Evolutionary conservation across 2,888 invertebrate species (phyloP).

Genomic region (Griposia aprilina): DNA sequence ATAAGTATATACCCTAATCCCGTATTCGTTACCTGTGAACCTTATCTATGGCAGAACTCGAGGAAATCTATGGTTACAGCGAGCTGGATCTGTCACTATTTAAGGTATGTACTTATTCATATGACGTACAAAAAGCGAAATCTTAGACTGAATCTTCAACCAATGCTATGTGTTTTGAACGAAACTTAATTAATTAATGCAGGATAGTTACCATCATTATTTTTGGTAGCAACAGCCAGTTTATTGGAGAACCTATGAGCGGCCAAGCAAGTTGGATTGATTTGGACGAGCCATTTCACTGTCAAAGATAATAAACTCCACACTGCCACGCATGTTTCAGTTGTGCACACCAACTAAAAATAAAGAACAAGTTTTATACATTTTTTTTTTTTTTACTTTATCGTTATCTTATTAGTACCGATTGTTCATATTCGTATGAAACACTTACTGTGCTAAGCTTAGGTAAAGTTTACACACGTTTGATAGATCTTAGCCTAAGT

Average conservation of each 20-base stretch:
- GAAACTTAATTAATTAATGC: background rate
- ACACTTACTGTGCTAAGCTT: background rate
- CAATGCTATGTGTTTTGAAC: no score
- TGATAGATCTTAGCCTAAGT: background rate
- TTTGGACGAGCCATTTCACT: slow-evolving; percentile 92
- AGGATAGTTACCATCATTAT: slow-evolving; percentile 91
- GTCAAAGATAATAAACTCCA: slow-evolving; percentile 94
- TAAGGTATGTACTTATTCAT: no score
- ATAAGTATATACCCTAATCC: no score
- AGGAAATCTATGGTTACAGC: no score
- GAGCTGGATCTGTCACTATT: no score
- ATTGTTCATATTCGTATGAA: background rate
- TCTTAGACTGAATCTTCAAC: no score
- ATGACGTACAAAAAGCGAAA: no score
- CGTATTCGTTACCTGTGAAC: no score
- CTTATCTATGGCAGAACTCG: no score
- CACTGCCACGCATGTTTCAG: slow-evolving; percentile 91
- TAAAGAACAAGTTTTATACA: background rate
- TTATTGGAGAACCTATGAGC: slow-evolving; percentile 92
- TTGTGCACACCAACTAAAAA: slow-evolving; percentile 87
- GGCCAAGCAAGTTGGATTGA: slow-evolving; percentile 80
- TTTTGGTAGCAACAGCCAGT: slow-evolving; percentile 92
- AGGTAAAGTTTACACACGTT: background rate
- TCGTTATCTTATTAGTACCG: no score
- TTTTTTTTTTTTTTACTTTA: background rate